These are phyloP conservation scores for Globia sparganii DNA, from an alignment of 2,888 invertebrate genomes.

Conservation along the genomic window DNA sequence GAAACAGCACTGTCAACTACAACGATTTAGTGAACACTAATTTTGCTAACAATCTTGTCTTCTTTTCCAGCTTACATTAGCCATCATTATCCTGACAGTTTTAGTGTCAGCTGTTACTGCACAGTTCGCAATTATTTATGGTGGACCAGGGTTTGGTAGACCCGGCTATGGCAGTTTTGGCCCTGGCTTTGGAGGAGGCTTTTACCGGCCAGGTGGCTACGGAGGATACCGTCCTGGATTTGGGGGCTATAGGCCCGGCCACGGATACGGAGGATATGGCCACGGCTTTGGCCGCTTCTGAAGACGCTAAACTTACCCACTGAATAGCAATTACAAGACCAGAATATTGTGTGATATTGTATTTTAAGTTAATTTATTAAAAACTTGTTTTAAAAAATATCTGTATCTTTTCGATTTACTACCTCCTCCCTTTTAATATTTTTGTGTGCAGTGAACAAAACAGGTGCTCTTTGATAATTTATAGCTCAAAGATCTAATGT, in stretches of 20 bases:
- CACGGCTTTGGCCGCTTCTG: not conserved
- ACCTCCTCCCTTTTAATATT: not conserved
- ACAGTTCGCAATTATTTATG: conserved; percentile 22
- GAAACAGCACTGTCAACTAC: not conserved
- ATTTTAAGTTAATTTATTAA: conserved; percentile 11
- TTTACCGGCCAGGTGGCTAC: conserved; percentile 15
- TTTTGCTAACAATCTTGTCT: conserved; percentile 5
- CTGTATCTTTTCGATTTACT: not conserved
- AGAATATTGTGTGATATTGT: conserved; percentile 3
- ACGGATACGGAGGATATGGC: conserved; percentile 21
- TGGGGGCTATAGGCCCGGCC: conserved; percentile 20
- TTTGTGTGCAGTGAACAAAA: conserved; percentile 3
- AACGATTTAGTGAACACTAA: not conserved
- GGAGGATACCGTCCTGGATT: conserved; percentile 34
- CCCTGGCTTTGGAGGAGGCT: conserved; percentile 41
- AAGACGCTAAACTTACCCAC: not conserved
- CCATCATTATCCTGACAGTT: conserved; percentile 33
- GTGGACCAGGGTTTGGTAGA: conserved; percentile 15
- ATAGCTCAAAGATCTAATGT: not conserved
- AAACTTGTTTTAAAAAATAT: not conserved
- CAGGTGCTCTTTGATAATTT: not conserved
- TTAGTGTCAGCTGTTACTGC: conserved; percentile 26
- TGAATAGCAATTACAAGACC: not conserved
- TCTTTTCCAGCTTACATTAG: conserved; percentile 46
- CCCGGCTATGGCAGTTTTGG: conserved; percentile 32